Percentiles rank a stretch among this genome's conserved stretches.
These are phyloP conservation scores for Chaetodon trifasciatus DNA, from an alignment of 2,797 vertebrate species.

Conservation along the genomic window DNA sequence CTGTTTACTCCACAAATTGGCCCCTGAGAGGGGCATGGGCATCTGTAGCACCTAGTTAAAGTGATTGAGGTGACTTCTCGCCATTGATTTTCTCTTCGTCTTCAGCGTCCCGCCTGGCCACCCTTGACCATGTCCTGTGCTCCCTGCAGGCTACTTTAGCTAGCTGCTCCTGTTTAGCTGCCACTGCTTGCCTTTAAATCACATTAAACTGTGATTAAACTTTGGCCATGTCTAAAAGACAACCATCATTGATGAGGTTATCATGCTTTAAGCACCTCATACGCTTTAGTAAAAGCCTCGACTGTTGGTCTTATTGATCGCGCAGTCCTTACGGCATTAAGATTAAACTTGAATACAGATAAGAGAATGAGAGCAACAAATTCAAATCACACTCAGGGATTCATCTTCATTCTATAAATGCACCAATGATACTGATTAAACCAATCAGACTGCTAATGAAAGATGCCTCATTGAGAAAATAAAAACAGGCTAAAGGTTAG, in stretches of 20 bases:
- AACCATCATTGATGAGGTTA: constrained; percentile 65
- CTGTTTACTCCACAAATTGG: constrained; percentile 87
- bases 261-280: constrained; percentile 51
- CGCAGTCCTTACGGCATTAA: not conserved
- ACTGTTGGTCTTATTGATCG: constrained; percentile 52
- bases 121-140: constrained; percentile 58
- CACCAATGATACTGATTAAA: constrained; percentile 45
- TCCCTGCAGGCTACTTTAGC: constrained; percentile 67
- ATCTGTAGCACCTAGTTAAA: constrained; percentile 83
- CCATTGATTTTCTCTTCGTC: constrained; percentile 85
- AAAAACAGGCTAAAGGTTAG: constrained; percentile 52
- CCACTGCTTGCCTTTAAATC: constrained; percentile 70
- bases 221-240: constrained; percentile 54
- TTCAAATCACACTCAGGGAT: constrained; percentile 33
- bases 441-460: constrained; percentile 45
- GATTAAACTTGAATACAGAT: constrained; percentile 45
- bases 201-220: constrained; percentile 78
- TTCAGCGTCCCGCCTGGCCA: constrained; percentile 66
- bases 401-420: constrained; percentile 58
- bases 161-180: constrained; percentile 33
- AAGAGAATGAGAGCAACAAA: constrained; percentile 33
- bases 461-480: constrained; percentile 48
- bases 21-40: constrained; percentile 80
- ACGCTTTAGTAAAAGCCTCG: constrained; percentile 33
- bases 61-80: constrained; percentile 85